phyloP scores from a whole-genome alignment of 2,888 invertebrate genomes.

The Hecatera dysodea region DNA sequence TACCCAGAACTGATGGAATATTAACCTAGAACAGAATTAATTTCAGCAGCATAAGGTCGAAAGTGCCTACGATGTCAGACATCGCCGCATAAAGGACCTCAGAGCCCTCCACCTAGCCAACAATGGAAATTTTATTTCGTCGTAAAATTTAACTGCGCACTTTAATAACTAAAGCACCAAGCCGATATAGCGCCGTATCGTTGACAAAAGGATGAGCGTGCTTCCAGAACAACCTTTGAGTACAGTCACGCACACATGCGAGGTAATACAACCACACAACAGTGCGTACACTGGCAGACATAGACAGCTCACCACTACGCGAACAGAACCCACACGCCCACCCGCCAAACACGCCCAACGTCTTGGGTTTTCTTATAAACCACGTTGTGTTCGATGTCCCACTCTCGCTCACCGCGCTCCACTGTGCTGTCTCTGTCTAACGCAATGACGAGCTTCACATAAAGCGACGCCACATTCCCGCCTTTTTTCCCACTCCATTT shows the following conservation, averaged over 20 bases:
- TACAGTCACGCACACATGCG: conserved; percentile 78
- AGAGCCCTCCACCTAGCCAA: conserved; percentile 77
- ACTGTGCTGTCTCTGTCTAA: conserved; percentile 77
- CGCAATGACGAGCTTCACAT: conserved; percentile 91
- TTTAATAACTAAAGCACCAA: conserved; percentile 89
- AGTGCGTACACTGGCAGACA: conserved; percentile 76
- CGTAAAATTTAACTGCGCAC: conserved; percentile 87
- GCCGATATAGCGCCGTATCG: conserved; percentile 88
- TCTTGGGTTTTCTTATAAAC: conserved; percentile 91
- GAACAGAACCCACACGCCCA: conserved; percentile 88
- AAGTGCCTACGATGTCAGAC: conserved; percentile 64
- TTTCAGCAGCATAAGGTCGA: conserved; percentile 64
- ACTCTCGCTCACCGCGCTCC: conserved; percentile 71
- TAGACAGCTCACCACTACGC: conserved; percentile 78
- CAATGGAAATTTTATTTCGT: conserved; percentile 86
- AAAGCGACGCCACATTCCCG: conserved; percentile 91
- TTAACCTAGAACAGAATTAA: conserved; percentile 54
- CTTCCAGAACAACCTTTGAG: conserved; percentile 74
- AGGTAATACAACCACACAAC: conserved; percentile 78
- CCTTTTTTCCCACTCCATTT: conserved; percentile 91
- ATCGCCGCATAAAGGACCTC: conserved; percentile 74
- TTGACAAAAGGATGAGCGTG: conserved; percentile 88
- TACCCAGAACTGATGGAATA: conserved; percentile 14
- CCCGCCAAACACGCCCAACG: conserved; percentile 91
- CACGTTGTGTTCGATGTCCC: conserved; percentile 88